Base-by-base conservation (phyloP, 92 coral and sea anemone species). In the Bergia sp. region DNA sequence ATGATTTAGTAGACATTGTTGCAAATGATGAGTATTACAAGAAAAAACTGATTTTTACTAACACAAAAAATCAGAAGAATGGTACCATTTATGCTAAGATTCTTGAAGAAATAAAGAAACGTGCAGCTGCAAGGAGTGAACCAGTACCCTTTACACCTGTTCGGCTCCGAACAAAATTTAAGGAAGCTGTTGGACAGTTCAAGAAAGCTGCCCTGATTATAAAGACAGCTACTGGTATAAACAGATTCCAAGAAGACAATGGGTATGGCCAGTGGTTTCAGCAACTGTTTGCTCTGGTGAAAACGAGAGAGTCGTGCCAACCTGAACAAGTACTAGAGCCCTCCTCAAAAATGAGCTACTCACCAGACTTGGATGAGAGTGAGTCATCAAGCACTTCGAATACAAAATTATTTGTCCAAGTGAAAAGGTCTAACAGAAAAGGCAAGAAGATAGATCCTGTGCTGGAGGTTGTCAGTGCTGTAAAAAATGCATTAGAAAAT, bases 1-100 rank as follows among this genome's bases (percentile, higher is more conserved):
- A 92, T 80, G 92, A 92, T 85, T 76, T 80, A 61, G 47, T 73
- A 77, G 87, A 88, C 83, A 89, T 88, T 50, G 74, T 85, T 65
- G 90, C 76, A 85, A 79, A 77, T 71, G 86, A 89, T 91, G 91
- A 91, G 82, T 85, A 88, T 44, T 86, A 81, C 74, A 86, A 89
- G 74, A 92, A 86, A 88, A 92, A 89, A 53, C 90, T 89, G n/a
- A 89, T 92, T 61, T 89, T 91, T 64, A 89, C 92, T 43, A 89
- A 92, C 81, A 76, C 86, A 44, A 86, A 89, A 86, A 89, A 89
- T 76, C 92, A 89, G 92, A 86, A 89, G 61, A 85, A 89, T 80
- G 77, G 90, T 36, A 88, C 81, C 73, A 85, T 86, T 23, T 92
- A 89, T 84, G 76, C 78, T 37, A 88, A 50, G 69, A 79, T 92